Evolutionary conservation across 2,113 vertebrate genomes (phyloP).

Genomic region (Melanerpes aurifrons): DNA sequence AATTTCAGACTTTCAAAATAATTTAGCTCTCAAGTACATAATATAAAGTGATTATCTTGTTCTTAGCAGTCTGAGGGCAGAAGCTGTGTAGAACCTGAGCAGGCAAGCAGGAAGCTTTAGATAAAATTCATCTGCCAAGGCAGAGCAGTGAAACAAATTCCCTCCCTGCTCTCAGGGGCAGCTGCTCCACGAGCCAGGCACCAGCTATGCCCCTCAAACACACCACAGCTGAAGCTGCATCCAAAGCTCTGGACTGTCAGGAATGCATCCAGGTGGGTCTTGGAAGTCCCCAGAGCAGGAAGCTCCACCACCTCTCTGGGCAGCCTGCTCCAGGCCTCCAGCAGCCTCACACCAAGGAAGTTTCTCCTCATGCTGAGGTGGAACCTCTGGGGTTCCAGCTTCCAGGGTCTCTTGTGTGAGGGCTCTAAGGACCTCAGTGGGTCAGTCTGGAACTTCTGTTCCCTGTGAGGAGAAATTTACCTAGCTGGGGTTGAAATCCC

Average conservation of each 20-base stretch:
- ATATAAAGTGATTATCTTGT: constrained; percentile 55
- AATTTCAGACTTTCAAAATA: constrained; percentile 68
- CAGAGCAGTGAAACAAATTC: background rate
- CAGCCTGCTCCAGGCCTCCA: too few relatives aligned
- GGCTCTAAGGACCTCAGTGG: background rate
- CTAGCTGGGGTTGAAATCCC: background rate
- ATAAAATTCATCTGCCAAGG: constrained; percentile 28
- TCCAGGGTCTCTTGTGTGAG: background rate
- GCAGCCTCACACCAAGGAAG: too few relatives aligned
- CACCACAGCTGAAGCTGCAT: background rate
- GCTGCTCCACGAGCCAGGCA: background rate
- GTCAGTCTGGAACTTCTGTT: background rate
- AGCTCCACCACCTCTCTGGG: background rate
- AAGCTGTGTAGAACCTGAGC: constrained; percentile 59
- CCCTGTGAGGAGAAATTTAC: background rate
- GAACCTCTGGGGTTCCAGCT: too few relatives aligned
- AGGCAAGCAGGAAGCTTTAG: constrained; percentile 14
- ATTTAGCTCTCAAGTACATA: constrained; percentile 60
- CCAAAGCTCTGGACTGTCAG: background rate
- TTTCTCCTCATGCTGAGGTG: too few relatives aligned
- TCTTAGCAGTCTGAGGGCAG: constrained; percentile 56
- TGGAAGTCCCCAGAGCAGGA: background rate
- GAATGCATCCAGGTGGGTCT: background rate
- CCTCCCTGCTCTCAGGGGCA: background rate
- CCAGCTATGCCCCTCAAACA: background rate